Evolutionary conservation across 2,797 vertebrate species (phyloP), one percentile per base, ranked within the genome.

Genomic region (Leptodactylus fallax): DNA sequence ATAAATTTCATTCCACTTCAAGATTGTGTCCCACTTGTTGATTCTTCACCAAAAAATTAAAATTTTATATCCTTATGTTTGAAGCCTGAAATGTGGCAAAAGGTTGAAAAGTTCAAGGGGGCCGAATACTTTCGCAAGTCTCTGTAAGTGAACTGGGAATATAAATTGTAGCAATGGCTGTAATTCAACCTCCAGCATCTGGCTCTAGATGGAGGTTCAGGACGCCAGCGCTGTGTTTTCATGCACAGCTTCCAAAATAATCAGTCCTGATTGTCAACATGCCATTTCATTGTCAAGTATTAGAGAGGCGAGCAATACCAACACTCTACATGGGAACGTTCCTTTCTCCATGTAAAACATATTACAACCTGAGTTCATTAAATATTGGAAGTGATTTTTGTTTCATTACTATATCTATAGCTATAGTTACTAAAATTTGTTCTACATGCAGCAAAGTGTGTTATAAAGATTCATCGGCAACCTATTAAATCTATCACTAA

Each of bases 61-160:
- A n/a, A n/a, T n/a, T n/a, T n/a, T n/a, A n/a, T n/a, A n/a, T n/a
- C n/a, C n/a, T n/a, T n/a, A n/a, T n/a, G n/a, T n/a, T n/a, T n/a
- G n/a, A n/a, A n/a, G n/a, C n/a, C n/a, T n/a, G n/a, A n/a, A n/a
- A n/a, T n/a, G n/a, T n/a, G n/a, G n/a, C n/a, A n/a, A n/a, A n/a
- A n/a, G n/a, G n/a, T n/a, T n/a, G n/a, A n/a, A n/a, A n/a, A n/a
- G n/a, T n/a, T n/a, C n/a, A n/a, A n/a, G n/a, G n/a, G n/a, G n/a
- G n/a, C n/a, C n/a, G n/a, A n/a, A n/a, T n/a, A n/a, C n/a, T n/a
- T n/a, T n/a, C n/a, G n/a, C n/a, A n/a, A n/a, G n/a, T n/a, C n/a
- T n/a, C n/a, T n/a, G n/a, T n/a, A 84, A 79, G 61, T 87, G 55
- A 79, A 79, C 27, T 83, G 36, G 67, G 74, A 61, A 69, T 51